Evolutionary conservation across 2,113 vertebrate genomes (phyloP).

Genomic region (Centrocercus urophasianus): DNA sequence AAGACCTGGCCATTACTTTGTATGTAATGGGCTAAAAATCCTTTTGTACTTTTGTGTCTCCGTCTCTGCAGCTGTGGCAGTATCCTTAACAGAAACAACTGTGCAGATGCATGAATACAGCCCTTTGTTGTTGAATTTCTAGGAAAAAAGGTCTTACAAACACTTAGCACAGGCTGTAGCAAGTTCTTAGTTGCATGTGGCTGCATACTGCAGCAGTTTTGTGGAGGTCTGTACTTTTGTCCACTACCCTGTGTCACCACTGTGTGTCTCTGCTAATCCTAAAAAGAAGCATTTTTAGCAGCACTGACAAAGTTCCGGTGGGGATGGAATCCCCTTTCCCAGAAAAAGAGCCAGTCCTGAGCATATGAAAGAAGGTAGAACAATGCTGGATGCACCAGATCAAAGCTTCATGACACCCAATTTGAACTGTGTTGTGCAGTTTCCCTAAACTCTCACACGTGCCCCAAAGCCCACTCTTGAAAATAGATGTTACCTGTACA

Average conservation of each 20-base stretch:
- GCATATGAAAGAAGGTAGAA: background rate
- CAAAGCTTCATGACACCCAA: fast-evolving
- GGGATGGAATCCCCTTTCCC: background rate
- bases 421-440: background rate
- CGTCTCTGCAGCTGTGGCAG: background rate
- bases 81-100: background rate
- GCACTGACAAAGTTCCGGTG: background rate
- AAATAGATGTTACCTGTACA: background rate
- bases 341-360: background rate
- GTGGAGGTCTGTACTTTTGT: background rate
- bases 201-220: too few species aligned
- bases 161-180: fast-evolving
- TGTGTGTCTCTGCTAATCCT: background rate
- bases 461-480: background rate
- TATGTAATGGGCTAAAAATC: background rate
- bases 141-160: background rate
- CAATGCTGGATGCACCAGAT: background rate
- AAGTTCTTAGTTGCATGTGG: background rate
- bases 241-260: background rate
- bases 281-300: background rate
- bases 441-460: background rate
- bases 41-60: background rate
- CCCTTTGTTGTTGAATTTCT: background rate
- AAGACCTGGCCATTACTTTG: fast-evolving
- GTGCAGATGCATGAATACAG: background rate